These are phyloP conservation scores for Drosophila limbata DNA, from an alignment of 2,888 invertebrate genomes.

Conservation along the genomic window DNA sequence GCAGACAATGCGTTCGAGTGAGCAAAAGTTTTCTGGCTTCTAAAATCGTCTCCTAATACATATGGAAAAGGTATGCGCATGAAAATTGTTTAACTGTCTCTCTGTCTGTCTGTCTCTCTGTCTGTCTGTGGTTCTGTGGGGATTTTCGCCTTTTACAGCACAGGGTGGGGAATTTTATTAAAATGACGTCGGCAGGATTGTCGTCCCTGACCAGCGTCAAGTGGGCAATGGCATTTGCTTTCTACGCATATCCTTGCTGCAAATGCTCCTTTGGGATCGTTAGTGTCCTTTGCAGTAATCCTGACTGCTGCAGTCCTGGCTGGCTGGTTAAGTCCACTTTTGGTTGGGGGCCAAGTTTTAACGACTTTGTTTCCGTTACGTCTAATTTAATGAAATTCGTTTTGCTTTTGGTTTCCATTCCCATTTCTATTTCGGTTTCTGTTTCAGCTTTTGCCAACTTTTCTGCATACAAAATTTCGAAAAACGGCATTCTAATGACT, in stretches of 20 bases:
- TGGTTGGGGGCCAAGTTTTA: conserved; percentile 72
- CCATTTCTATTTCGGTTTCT: conserved; percentile 7
- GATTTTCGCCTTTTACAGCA: conserved; percentile 57
- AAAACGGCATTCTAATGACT: conserved; percentile 79
- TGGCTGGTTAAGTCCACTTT: conserved; percentile 39
- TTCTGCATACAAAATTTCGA: conserved; percentile 66
- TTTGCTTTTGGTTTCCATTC: conserved; percentile 62
- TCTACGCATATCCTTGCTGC: conserved; percentile 56
- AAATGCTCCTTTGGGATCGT: conserved; percentile 62
- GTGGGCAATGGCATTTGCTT: conserved; percentile 61
- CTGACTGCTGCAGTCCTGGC: conserved; percentile 31
- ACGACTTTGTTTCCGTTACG: conserved; percentile 81
- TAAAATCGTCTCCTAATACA: conserved; percentile 53
- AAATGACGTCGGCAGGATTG: conserved; percentile 58
- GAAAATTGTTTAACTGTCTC: conserved; percentile 68
- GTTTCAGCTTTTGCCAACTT: conserved; percentile 50
- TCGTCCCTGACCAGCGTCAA: conserved; percentile 53
- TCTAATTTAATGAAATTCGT: conserved; percentile 80
- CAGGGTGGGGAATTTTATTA: conserved; percentile 61
- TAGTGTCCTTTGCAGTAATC: conserved; percentile 59
- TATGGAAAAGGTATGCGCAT: conserved; percentile 67
- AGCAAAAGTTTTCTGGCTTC: conserved; percentile 41
- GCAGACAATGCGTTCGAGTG: conserved; percentile 67
- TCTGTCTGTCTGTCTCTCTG: conserved; percentile 20
- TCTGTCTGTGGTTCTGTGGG: conserved; percentile 32